Conservation (phyloP, 2,888 invertebrate species). For the Drosophila ochracea region DNA sequence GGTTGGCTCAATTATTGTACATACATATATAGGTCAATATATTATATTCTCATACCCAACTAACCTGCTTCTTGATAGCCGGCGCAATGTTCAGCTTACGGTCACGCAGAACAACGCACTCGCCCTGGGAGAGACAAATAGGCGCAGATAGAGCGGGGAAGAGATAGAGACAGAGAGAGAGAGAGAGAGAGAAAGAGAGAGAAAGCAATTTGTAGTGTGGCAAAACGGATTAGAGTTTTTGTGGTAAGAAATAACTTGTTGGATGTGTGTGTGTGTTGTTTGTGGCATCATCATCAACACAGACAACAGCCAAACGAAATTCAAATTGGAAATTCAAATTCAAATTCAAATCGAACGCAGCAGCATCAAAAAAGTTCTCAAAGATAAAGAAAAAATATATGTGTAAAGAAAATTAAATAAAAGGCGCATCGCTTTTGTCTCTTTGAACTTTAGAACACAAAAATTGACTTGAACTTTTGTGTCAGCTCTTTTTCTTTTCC, state of each 20-base stretch:
- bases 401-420: slow-evolving; percentile 42
- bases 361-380: slow-evolving; percentile 73
- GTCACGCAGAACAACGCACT: slow-evolving; percentile 91
- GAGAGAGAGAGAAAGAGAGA: slow-evolving; percentile 21
- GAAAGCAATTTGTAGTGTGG: slow-evolving; percentile 31
- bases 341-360: slow-evolving; percentile 76
- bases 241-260: slow-evolving; percentile 37
- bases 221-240: slow-evolving; percentile 24
- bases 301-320: slow-evolving; percentile 78
- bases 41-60: slow-evolving; percentile 33
- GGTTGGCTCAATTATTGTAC: not conserved
- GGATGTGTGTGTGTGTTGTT: slow-evolving; percentile 27
- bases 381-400: slow-evolving; percentile 40
- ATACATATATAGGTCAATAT: not conserved
- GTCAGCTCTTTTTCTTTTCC: slow-evolving; percentile 5
- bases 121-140: slow-evolving; percentile 86
- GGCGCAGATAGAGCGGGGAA: slow-evolving; percentile 11
- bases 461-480: slow-evolving; percentile 32
- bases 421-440: slow-evolving; percentile 65
- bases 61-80: slow-evolving; percentile 93
- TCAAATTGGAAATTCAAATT: slow-evolving; percentile 67
- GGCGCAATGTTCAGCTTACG: slow-evolving; percentile 94
- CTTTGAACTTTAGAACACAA: slow-evolving; percentile 10
- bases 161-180: slow-evolving; percentile 22
- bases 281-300: slow-evolving; percentile 69